Conservation (phyloP, 35 echinoderm and acorn worm species). For the Lytechinus pictus region DNA sequence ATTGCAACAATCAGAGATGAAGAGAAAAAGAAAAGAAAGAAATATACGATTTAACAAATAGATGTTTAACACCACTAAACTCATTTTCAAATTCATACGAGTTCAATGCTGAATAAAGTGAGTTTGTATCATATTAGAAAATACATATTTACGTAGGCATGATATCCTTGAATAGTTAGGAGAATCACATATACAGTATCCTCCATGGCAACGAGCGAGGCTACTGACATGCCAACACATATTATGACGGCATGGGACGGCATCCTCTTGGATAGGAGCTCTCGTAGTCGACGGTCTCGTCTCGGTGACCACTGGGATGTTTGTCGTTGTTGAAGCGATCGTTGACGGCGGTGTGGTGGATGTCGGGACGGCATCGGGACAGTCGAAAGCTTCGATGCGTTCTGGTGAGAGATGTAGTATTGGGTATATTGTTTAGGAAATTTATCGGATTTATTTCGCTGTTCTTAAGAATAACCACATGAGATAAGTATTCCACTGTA, state of each 20-base stretch:
- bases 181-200: conserved; percentile 73
- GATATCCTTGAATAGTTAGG: conserved; percentile 66
- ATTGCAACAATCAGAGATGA: too few relatives aligned
- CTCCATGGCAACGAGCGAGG: conserved; percentile 66
- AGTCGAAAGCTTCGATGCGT: neutral
- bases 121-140: neutral
- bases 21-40: too few relatives aligned
- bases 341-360: conserved; percentile 6
- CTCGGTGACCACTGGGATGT: neutral
- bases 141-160: conserved; percentile 79
- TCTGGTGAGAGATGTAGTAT: neutral
- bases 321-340: neutral
- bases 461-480: too few relatives aligned
- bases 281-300: conserved; percentile 45
- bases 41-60: too few relatives aligned
- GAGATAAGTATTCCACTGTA: too few relatives aligned
- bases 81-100: neutral
- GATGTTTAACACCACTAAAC: too few relatives aligned
- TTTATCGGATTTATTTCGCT: too few relatives aligned
- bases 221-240: conserved; percentile 72
- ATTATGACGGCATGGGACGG: conserved; percentile 61
- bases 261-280: conserved; percentile 49
- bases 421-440: neutral
- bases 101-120: too few relatives aligned
- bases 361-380: neutral